Percentiles rank a stretch among this genome's conserved stretches.
Conservation (phyloP, 2,888 invertebrate genomes). For the Bhutanitis thaidina region DNA sequence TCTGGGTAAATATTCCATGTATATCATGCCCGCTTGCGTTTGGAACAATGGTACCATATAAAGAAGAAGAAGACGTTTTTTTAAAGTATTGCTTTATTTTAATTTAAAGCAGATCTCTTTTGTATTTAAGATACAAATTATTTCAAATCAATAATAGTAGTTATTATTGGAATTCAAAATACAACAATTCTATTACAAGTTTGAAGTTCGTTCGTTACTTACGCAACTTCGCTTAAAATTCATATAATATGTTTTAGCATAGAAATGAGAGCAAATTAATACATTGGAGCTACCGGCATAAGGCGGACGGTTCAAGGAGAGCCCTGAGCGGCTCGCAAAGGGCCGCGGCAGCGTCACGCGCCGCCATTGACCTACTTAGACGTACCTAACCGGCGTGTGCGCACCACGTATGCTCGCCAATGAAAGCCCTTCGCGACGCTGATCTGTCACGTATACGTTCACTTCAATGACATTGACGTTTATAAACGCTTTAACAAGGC, state of each 20-base stretch:
- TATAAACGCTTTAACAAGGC: neutral
- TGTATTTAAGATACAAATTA: too few relatives aligned
- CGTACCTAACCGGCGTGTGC: slow-evolving; percentile 57
- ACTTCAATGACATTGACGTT: slow-evolving; percentile 2
- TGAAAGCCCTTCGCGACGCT: slow-evolving; percentile 52
- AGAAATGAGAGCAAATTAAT: slow-evolving; percentile 66
- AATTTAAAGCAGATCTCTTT: too few relatives aligned
- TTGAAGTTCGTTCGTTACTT: neutral
- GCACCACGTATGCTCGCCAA: slow-evolving; percentile 60
- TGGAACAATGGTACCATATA: too few relatives aligned
- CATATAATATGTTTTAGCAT: slow-evolving; percentile 48
- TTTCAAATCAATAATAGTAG: too few relatives aligned
- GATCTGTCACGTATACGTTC: slow-evolving; percentile 52
- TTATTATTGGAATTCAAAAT: too few relatives aligned
- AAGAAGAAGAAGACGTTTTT: too few relatives aligned
- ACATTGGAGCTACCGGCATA: slow-evolving; percentile 52
- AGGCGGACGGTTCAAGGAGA: slow-evolving; percentile 71
- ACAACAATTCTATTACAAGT: too few relatives aligned
- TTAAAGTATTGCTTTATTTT: too few relatives aligned
- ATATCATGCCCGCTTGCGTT: too few relatives aligned
- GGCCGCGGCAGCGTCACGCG: slow-evolving; percentile 75
- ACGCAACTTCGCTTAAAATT: neutral
- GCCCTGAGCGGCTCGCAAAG: slow-evolving; percentile 66
- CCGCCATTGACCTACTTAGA: slow-evolving; percentile 75
- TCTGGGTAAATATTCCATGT: too few relatives aligned